Percentiles rank a stretch among this genome's conserved stretches.
Conservation (phyloP, 2,888 invertebrate genomes). For the Pseudolycoriella hygida region DNA sequence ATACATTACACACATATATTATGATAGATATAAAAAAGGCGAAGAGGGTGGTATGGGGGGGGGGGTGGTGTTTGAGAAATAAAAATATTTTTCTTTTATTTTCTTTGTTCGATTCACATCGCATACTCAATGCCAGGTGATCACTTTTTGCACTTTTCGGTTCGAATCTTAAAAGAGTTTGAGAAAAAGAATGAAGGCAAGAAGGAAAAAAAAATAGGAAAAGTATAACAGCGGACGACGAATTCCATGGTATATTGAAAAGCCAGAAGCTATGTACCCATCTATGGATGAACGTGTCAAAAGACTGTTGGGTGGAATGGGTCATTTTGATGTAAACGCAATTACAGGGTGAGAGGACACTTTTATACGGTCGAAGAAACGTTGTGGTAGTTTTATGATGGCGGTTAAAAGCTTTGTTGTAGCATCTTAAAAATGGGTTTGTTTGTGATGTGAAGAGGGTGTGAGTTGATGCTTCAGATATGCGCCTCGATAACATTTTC, state of each 20-base stretch:
- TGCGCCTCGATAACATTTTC: too few relatives aligned
- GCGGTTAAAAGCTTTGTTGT: conserved; percentile 1
- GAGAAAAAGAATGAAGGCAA: neutral
- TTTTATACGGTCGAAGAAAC: conserved; percentile 1
- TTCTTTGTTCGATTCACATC: neutral
- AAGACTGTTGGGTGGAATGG: neutral
- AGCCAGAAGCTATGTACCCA: neutral
- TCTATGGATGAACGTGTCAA: neutral
- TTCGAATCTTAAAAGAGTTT: neutral
- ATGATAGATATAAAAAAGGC: neutral
- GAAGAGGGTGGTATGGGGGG: neutral
- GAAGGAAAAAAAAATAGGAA: neutral
- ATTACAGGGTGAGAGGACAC: conserved; percentile 1
- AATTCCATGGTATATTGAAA: neutral
- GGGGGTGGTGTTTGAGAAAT: neutral
- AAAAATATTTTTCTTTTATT: conserved; percentile 3
- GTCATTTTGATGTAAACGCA: conserved; percentile 3
- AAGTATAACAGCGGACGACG: neutral
- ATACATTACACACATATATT: neutral
- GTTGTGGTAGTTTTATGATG: neutral
- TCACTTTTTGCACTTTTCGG: neutral
- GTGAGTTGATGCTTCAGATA: too few relatives aligned
- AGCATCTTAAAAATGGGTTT: neutral
- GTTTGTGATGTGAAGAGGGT: too few relatives aligned
- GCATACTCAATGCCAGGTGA: conserved; percentile 3